Base-by-base conservation (phyloP, 1,140 invertebrate species). In the Leptestheria dahalacensis region DNA sequence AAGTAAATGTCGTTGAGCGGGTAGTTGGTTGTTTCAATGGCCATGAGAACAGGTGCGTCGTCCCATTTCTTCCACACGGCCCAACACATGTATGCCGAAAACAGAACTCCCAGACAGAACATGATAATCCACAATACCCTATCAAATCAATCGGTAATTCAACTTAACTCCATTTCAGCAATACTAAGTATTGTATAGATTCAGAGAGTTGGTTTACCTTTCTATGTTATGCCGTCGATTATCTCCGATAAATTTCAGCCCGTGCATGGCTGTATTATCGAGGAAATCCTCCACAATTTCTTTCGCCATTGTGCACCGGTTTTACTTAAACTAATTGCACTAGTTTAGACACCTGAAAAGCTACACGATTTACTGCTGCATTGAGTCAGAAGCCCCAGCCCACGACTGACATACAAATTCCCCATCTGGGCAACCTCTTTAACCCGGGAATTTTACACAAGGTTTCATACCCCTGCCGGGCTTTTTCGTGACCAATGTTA, bases 241-340 rank as follows among this genome's bases (percentile, higher is more conserved):
- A 49, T 62, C 59, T n/a, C 29, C 47, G n/a, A 62, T 47, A 25
- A 55, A 62, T 28, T 62, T 62, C 1, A 62, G 41, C 33, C 61
- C 61, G 28, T 62, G 61, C 48, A 62, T 61, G 18, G 61, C 52
- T 11, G 61, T 62, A 18, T 54, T 52, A 25, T 61, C 58, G 10
- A 62, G 61, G 47, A 60, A 62, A n/a, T 62, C 61, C 21, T 53
- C 55, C 4, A 61, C 18, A 10, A 58, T 50, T 25, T 2, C n/a
- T 49, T 58, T 52, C 33, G 33, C 15, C 33, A 41, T 41, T 41
- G 33, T 41, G 6, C 15, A 9, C 6, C 15, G 33, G 15, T 41
- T 41, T n/a, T n/a, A n/a, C n/a, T n/a, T n/a, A n/a, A n/a, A n/a
- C n/a, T n/a, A n/a, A n/a, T n/a, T n/a, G n/a, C n/a, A n/a, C n/a